phyloP scores from a whole-genome alignment of 2,888 invertebrate genomes.

The Scaptomyza caliginosa region DNA sequence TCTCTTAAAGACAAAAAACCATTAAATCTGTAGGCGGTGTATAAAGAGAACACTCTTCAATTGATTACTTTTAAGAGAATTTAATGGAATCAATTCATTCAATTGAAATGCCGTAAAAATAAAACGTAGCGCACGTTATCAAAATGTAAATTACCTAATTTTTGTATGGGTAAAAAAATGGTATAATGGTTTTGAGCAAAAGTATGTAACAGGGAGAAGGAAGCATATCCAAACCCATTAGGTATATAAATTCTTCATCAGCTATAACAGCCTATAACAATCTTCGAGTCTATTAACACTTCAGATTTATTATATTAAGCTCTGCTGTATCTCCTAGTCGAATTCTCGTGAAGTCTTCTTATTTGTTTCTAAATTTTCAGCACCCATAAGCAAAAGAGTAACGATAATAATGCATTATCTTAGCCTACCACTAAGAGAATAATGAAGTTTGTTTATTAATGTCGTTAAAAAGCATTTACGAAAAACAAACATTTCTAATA shows the following conservation, averaged over 20 bases:
- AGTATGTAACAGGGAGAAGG: too few species aligned
- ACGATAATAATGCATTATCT: not conserved
- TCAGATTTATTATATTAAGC: too few species aligned
- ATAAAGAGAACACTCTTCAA: too few species aligned
- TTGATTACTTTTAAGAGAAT: not conserved
- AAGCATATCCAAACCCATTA: too few species aligned
- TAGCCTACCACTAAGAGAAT: not conserved
- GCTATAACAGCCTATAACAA: too few species aligned
- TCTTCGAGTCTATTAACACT: too few species aligned
- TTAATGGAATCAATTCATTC: not conserved
- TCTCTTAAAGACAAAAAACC: not conserved
- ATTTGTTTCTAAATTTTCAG: not conserved
- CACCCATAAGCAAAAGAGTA: not conserved
- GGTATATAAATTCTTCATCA: too few species aligned
- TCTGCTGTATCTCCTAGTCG: too few species aligned
- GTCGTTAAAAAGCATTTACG: slow-evolving; percentile 18
- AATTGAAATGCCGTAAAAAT: not conserved
- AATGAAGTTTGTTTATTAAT: slow-evolving; percentile 10
- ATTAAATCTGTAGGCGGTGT: not conserved
- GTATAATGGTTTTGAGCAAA: too few species aligned
- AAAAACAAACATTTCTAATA: not conserved
- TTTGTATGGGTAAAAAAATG: too few species aligned
- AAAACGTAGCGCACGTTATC: not conserved
- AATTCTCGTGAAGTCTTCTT: too few species aligned
- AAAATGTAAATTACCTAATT: not conserved